Evolutionary conservation across 2,113 vertebrate genomes (phyloP).

Genomic region (Erythrolamprus reginae): DNA sequence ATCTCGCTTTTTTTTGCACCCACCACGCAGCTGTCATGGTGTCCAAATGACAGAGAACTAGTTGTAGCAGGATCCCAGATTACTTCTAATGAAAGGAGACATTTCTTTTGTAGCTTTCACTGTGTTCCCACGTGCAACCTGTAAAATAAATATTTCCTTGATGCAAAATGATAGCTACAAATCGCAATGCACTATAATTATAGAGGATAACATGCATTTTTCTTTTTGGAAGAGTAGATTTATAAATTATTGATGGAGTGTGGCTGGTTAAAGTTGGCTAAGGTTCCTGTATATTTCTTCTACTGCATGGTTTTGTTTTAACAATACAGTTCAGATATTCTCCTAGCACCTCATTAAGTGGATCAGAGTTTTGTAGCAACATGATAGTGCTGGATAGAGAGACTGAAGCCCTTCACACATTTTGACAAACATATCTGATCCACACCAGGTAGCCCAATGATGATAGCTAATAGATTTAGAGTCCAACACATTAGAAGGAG

Average conservation of each 20-base stretch:
- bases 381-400: background rate
- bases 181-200: background rate
- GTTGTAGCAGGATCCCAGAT: background rate
- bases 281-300: background rate
- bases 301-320: background rate
- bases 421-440: background rate
- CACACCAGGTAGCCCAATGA: background rate
- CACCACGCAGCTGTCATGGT: background rate
- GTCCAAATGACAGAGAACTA: background rate
- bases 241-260: background rate
- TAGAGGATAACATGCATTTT: background rate
- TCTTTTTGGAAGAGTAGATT: background rate
- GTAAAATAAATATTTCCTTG: background rate
- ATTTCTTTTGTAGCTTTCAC: background rate
- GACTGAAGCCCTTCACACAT: background rate
- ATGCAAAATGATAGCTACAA: background rate
- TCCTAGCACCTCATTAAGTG: background rate
- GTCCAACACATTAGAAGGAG: background rate
- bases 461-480: background rate
- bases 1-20: background rate
- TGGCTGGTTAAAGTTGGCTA: background rate
- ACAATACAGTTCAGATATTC: background rate
- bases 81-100: background rate
- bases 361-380: background rate
- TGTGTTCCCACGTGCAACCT: background rate